A percentile compares a stretch with the other conserved stretches of the same genome.
Conservation (phyloP, 2,888 invertebrate species). For the Leptarthrus brevirostris region DNA sequence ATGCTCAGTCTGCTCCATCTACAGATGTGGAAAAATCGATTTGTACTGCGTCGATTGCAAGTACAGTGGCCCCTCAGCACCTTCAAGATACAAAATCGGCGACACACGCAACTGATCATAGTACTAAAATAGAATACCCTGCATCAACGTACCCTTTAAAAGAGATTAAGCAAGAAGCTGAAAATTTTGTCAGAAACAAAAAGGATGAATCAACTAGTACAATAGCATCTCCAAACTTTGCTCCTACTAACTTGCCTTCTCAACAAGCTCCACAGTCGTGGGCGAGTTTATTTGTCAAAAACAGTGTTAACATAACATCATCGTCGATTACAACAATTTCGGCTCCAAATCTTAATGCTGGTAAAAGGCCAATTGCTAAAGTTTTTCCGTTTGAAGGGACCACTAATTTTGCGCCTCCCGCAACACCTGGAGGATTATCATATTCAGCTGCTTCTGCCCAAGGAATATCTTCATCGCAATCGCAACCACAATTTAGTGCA, state of each 20-base stretch:
- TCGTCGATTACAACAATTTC: constrained; percentile 57
- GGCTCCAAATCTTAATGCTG: constrained; percentile 55
- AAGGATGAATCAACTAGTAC: constrained; percentile 52
- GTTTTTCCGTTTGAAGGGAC: constrained; percentile 71
- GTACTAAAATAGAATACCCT: constrained; percentile 46
- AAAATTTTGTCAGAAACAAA: constrained; percentile 13
- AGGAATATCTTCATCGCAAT: constrained; percentile 60
- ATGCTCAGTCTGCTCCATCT: background rate
- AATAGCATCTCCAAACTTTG: constrained; percentile 25
- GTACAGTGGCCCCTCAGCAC: constrained; percentile 66
- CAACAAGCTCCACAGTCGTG: constrained; percentile 68
- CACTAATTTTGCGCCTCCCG: constrained; percentile 58
- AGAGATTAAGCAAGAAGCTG: constrained; percentile 2
- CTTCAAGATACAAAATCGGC: constrained; percentile 55
- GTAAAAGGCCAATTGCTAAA: constrained; percentile 73
- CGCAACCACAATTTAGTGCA: constrained; percentile 41
- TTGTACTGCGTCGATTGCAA: constrained; percentile 68
- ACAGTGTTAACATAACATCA: constrained; percentile 46
- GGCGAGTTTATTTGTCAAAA: constrained; percentile 74
- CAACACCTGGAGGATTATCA: constrained; percentile 62
- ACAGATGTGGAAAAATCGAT: constrained; percentile 68
- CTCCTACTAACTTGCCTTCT: background rate
- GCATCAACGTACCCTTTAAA: background rate
- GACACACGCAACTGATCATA: constrained; percentile 8
- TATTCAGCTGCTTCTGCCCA: constrained; percentile 67